phyloP scores from a whole-genome alignment of 2,888 invertebrate species.

The Ichneumoninae sp. region DNA sequence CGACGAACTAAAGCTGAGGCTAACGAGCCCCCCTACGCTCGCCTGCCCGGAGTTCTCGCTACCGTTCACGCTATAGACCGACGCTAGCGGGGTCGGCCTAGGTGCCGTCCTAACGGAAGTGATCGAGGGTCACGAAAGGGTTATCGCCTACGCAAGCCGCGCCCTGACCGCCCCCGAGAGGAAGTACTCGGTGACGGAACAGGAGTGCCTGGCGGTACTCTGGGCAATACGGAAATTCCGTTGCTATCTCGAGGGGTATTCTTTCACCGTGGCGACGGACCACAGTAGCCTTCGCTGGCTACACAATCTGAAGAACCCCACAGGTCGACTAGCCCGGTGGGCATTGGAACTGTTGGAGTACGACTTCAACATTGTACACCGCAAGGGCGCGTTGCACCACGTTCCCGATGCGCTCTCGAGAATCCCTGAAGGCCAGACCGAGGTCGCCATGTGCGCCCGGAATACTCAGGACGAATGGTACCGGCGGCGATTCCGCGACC shows the following conservation, averaged over 20 bases:
- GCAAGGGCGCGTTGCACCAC: slow-evolving; percentile 22
- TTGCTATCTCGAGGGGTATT: slow-evolving; percentile 66
- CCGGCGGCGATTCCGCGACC: neutral
- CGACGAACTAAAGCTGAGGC: neutral
- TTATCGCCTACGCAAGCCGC: slow-evolving; percentile 70
- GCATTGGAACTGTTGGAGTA: slow-evolving; percentile 64
- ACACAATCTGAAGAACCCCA: slow-evolving; percentile 66
- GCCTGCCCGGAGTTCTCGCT: neutral
- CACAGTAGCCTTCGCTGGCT: slow-evolving; percentile 70
- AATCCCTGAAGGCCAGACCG: too few relatives aligned
- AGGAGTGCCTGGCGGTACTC: slow-evolving; percentile 69
- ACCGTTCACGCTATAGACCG: slow-evolving; percentile 54
- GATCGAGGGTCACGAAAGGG: slow-evolving; percentile 60
- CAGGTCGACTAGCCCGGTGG: slow-evolving; percentile 68
- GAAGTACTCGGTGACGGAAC: slow-evolving; percentile 68
- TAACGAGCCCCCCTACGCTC: neutral
- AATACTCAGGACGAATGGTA: neutral
- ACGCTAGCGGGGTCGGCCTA: slow-evolving; percentile 55
- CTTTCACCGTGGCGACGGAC: slow-evolving; percentile 67
- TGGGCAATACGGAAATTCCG: slow-evolving; percentile 68
- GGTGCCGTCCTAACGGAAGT: slow-evolving; percentile 68
- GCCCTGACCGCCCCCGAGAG: slow-evolving; percentile 61
- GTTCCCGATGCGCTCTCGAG: too few relatives aligned
- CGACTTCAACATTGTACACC: slow-evolving; percentile 44
- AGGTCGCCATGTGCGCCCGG: too few relatives aligned